Conservation (phyloP, 2,888 invertebrate species). For the Orthosia incerta region DNA sequence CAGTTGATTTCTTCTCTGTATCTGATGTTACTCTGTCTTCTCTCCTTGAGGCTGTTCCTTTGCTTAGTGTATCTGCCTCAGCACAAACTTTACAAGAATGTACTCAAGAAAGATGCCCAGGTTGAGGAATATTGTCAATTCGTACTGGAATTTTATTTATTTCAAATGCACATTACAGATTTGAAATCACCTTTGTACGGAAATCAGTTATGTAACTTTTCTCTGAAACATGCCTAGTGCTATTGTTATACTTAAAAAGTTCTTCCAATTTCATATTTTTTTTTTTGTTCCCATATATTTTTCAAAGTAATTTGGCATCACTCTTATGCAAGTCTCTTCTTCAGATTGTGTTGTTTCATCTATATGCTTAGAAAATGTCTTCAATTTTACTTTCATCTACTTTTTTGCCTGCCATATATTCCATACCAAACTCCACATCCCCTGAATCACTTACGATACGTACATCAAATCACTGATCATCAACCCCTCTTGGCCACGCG, state of each 20-base stretch:
- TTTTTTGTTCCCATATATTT: neutral
- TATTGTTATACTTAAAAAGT: neutral
- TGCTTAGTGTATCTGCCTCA: neutral
- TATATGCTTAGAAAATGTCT: neutral
- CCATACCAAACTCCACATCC: neutral
- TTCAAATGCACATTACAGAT: neutral
- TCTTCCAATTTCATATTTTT: neutral
- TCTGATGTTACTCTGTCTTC: neutral
- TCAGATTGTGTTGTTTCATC: neutral
- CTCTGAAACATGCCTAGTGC: neutral
- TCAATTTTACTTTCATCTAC: neutral
- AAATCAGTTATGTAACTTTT: neutral
- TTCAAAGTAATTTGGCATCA: neutral
- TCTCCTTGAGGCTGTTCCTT: neutral
- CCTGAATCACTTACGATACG: conserved; percentile 37
- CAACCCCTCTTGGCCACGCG: conserved; percentile 64
- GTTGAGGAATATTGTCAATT: neutral
- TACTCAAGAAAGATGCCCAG: neutral
- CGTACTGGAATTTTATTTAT: neutral
- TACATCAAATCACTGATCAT: conserved; percentile 58
- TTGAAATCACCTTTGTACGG: neutral
- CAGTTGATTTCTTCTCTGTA: neutral
- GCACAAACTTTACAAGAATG: neutral
- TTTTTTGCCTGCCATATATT: neutral
- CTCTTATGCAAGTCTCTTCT: neutral